Conservation (phyloP, 2,888 invertebrate species). For the Clostera curtula region DNA sequence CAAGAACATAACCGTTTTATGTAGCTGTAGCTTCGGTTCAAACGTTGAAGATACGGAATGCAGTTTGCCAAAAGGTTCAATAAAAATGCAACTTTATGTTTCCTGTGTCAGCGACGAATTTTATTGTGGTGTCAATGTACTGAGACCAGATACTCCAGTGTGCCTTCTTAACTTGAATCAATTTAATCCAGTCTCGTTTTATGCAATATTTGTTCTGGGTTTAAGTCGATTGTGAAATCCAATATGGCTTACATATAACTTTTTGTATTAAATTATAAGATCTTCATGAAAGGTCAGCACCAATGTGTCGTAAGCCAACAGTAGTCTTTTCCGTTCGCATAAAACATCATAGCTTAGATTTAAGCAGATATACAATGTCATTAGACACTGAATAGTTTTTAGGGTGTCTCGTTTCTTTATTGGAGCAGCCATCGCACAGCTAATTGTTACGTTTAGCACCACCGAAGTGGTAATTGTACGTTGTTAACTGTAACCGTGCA, state of each 20-base stretch:
- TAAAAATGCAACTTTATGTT: conserved; percentile 66
- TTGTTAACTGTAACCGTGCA: conserved; percentile 38
- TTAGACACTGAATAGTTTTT: conserved; percentile 9
- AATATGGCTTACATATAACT: too few species aligned
- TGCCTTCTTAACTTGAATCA: conserved; percentile 39
- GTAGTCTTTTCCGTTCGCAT: conserved; percentile 3
- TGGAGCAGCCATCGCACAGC: conserved; percentile 14
- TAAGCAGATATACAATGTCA: conserved; percentile 10
- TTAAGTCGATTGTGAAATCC: conserved; percentile 15
- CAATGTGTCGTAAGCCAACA: too few species aligned
- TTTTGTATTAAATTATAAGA: too few species aligned
- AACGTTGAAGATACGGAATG: conserved; percentile 44
- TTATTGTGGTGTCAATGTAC: conserved; percentile 63
- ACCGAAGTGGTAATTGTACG: conserved; percentile 37
- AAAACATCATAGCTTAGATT: conserved; percentile 8
- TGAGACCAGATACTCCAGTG: conserved; percentile 41
- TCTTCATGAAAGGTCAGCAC: conserved; percentile 13
- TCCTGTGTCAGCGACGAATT: conserved; percentile 61
- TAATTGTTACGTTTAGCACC: conserved; percentile 33
- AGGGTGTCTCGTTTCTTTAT: conserved; percentile 13
- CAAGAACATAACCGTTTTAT: conserved; percentile 9
- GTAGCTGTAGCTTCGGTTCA: conserved; percentile 24
- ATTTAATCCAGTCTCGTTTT: conserved; percentile 37
- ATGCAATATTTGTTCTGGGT: conserved; percentile 22
- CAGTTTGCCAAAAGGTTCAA: conserved; percentile 60